phyloP scores from a whole-genome alignment of 1,140 invertebrate species.

The Teleopsis dalmanni region DNA sequence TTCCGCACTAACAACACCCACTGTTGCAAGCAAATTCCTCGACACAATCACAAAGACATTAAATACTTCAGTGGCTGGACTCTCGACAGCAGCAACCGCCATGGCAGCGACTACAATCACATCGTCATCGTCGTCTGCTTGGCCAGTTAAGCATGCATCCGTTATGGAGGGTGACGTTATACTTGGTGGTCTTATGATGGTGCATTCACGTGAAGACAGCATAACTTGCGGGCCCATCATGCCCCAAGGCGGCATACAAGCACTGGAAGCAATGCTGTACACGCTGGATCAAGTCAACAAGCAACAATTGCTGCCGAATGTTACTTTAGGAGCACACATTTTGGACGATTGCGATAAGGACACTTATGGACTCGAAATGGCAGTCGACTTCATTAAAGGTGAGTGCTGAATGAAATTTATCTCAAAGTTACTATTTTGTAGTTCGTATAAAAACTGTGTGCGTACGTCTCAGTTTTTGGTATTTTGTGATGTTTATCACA shows the following conservation, averaged over 20 bases:
- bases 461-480: no score
- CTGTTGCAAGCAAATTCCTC: no score
- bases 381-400: conserved; percentile 97
- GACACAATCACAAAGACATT: no score
- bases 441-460: no score
- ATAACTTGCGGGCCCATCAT: conserved; percentile 84
- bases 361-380: conserved; percentile 92
- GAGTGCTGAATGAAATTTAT: conserved; percentile 44
- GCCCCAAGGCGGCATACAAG: conserved; percentile 89
- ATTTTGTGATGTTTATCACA: no score
- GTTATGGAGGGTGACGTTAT: conserved; percentile 76
- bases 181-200: conserved; percentile 91
- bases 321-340: conserved; percentile 79
- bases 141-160: conserved; percentile 80
- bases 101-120: background rate
- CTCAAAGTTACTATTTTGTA: no score
- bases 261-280: conserved; percentile 86
- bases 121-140: conserved; percentile 31
- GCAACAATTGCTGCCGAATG: conserved; percentile 58
- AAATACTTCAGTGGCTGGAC: no score
- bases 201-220: conserved; percentile 80
- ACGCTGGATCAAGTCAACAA: conserved; percentile 80
- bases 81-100: background rate
- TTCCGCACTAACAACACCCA: no score
- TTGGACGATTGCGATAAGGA: conserved; percentile 95